These are phyloP conservation scores for Urocitellus parryii DNA, from an alignment of 2,113 vertebrate species.

Conservation along the genomic window DNA sequence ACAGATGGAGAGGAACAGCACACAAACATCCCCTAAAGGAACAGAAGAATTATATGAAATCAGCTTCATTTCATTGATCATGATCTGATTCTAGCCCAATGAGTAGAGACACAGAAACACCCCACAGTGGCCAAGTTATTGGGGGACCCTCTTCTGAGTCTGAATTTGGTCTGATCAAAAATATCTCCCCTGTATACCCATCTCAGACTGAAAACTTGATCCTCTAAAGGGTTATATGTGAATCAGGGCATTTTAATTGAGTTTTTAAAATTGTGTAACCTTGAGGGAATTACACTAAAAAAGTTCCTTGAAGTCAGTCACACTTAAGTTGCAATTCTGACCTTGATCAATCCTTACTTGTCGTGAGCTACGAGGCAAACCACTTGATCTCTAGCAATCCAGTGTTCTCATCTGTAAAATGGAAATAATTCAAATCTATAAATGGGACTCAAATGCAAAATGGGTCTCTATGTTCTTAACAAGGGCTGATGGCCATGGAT, in stretches of 20 bases:
- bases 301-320: background rate
- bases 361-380: background rate
- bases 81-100: background rate
- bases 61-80: background rate
- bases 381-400: background rate
- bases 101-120: background rate
- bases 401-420: background rate
- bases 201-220: background rate
- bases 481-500: background rate
- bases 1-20: background rate
- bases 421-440: background rate
- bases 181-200: background rate
- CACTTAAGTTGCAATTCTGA: background rate
- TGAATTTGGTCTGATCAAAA: background rate
- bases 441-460: background rate
- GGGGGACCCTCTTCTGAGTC: background rate
- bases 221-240: background rate
- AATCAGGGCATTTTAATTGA: background rate
- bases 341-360: background rate
- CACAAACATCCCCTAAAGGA: background rate
- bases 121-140: background rate
- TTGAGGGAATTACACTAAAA: background rate
- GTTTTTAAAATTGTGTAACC: background rate
- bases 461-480: background rate
- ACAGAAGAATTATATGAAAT: background rate